Conservation (phyloP, 2,888 invertebrate genomes). For the Phyto melanocephala region DNA sequence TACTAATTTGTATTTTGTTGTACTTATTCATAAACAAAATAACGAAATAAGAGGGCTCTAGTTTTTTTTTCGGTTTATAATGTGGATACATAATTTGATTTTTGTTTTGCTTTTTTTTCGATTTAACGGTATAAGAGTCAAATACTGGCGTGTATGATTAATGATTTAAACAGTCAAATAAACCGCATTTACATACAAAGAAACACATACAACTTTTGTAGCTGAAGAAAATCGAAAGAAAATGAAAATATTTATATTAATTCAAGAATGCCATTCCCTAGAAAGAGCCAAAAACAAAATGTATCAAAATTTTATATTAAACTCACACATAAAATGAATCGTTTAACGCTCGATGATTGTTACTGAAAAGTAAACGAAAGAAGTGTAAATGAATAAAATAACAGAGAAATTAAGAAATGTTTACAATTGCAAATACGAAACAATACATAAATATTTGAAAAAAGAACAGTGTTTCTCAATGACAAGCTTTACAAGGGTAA, state of each 20-base stretch:
- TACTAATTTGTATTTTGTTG: not conserved
- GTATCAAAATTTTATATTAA: not conserved
- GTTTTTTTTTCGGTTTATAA: slow-evolving; percentile 16
- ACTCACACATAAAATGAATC: not conserved
- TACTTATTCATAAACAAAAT: not conserved
- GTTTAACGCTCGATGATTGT: not conserved
- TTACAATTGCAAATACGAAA: slow-evolving; percentile 23
- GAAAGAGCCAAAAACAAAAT: not conserved
- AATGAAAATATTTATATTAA: not conserved
- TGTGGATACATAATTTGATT: not conserved
- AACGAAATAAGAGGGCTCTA: slow-evolving; percentile 3
- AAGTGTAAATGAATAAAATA: not conserved
- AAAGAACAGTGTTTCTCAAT: too few species aligned
- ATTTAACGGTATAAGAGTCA: not conserved
- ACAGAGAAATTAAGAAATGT: slow-evolving; percentile 28
- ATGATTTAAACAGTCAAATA: slow-evolving; percentile 13
- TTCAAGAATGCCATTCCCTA: not conserved
- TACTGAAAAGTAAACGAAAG: not conserved
- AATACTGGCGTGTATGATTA: not conserved
- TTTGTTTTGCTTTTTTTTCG: not conserved
- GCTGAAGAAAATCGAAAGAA: not conserved
- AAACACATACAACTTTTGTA: not conserved
- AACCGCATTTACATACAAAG: not conserved
- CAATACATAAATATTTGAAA: not conserved
- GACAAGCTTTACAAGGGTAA: too few species aligned